Percentiles rank a stretch among this genome's conserved stretches.
Conservation (phyloP, 2,797 vertebrate genomes). For the Hephaestus fuliginosus region DNA sequence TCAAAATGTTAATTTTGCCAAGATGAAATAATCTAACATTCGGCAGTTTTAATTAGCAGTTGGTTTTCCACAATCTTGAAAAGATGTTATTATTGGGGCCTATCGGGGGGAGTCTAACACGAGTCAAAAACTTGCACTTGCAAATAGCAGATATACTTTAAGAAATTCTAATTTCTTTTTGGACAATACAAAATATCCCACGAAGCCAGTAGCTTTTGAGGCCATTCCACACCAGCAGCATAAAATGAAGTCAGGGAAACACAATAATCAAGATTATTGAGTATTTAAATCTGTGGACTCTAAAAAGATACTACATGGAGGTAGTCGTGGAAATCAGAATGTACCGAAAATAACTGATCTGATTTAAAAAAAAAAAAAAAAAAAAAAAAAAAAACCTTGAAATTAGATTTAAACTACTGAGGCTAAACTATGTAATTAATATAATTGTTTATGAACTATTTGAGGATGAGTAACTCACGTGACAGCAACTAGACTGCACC, state of each 20-base stretch:
- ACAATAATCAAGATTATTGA: constrained; percentile 5
- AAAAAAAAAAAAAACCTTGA: background rate
- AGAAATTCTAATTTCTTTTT: background rate
- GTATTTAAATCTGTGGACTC: constrained; percentile 9
- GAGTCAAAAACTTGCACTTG: constrained; percentile 22
- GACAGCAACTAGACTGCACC: constrained; percentile 14
- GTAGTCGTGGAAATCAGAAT: background rate
- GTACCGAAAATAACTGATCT: background rate
- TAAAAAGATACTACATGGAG: background rate
- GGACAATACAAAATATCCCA: background rate
- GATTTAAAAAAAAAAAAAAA: background rate
- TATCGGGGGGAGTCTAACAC: background rate
- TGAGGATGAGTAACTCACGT: constrained; percentile 23
- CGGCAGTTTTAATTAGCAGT: constrained; percentile 51
- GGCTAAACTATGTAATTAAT: too few relatives aligned
- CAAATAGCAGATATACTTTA: background rate
- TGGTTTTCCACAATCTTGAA: constrained; percentile 22
- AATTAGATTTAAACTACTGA: too few relatives aligned
- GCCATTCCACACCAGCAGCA: background rate
- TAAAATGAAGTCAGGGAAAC: background rate
- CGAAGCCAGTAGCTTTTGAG: background rate
- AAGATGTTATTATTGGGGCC: constrained; percentile 14
- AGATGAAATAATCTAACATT: constrained; percentile 48
- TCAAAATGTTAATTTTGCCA: constrained; percentile 56
- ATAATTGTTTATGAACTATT: constrained; percentile 9